Base-by-base conservation (phyloP, 2,888 invertebrate genomes). In the Dolichopus griseipennis region DNA sequence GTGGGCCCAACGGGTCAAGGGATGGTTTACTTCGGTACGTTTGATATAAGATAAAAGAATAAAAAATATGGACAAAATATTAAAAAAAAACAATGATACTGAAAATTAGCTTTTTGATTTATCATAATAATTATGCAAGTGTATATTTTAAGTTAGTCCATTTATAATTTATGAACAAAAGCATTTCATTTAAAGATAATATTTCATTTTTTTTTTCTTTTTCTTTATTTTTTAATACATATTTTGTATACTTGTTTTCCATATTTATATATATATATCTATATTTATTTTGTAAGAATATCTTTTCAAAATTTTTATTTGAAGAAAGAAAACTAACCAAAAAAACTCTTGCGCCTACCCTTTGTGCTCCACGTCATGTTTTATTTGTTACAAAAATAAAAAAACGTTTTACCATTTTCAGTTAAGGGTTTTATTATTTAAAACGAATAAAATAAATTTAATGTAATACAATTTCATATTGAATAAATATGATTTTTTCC, bases 1-100 rank as follows among this genome's bases (percentile, higher is more conserved):
- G 87, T 85, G 89, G 87, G 85, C 86, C 84, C 87, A 86, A 84
- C 86, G 85, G 85, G 85, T 87, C 85, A 86, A 86, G 83, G 85
- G 86, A 83, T 87, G 87, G 87, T 86, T 87, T 84, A 84, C 84
- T 83, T 86, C 86, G 87, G 87, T 87, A 87, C 84, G 87, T 87
- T 83, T 78, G 66, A 70, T 69, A 72, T 70, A 70, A 70, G 71
- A 70, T 33, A 70, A 69, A 71, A 68, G 68, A 67, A 65, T 41
- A 22, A 4, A 27, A 67, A 68, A 69, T 64, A 67, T 69, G 67
- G 66, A 70, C 68, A 69, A 68, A 69, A 69, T 67, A 62, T 69
- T 70, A 65, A 70, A 71, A 69, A 68, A 61, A 71, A 70, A 68
- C 65, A 69, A 70, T 70, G 69, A 70, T 69, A 70, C 65, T 68